Evolutionary conservation across 1,140 invertebrate genomes (phyloP).

Genomic region (Cydia fagiglandana): DNA sequence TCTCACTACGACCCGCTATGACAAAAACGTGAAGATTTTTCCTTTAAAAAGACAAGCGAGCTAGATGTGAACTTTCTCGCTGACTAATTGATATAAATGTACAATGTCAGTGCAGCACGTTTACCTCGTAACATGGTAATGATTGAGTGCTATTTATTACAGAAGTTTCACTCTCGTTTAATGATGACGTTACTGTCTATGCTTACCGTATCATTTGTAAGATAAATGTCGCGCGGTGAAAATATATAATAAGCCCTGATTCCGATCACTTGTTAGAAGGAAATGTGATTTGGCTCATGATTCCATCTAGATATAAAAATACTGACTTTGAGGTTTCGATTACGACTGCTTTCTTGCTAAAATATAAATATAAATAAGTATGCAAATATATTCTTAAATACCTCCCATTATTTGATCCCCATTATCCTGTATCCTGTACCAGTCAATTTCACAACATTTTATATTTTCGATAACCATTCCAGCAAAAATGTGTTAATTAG

Average conservation of each 20-base stretch:
- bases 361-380: too few relatives aligned
- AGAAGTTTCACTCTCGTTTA: constrained; percentile 17
- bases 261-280: not conserved
- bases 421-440: too few relatives aligned
- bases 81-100: constrained; percentile 20
- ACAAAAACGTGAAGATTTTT: constrained; percentile 4
- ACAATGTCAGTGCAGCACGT: constrained; percentile 16
- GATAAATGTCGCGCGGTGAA: not conserved
- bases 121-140: constrained; percentile 26
- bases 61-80: constrained; percentile 38
- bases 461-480: too few relatives aligned
- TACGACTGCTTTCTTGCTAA: too few relatives aligned
- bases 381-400: too few relatives aligned
- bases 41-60: constrained; percentile 33
- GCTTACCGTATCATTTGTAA: constrained; percentile 4
- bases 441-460: too few relatives aligned
- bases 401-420: too few relatives aligned
- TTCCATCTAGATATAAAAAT: not conserved
- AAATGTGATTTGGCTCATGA: not conserved
- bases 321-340: too few relatives aligned
- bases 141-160: constrained; percentile 13
- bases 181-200: constrained; percentile 13
- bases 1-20: not conserved
- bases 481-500: too few relatives aligned
- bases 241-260: constrained; percentile 2